Percentiles rank a stretch among this genome's conserved stretches.
These are phyloP conservation scores for Lagenorhynchus albirostris DNA, from an alignment of 2,113 vertebrate species.

Conservation along the genomic window DNA sequence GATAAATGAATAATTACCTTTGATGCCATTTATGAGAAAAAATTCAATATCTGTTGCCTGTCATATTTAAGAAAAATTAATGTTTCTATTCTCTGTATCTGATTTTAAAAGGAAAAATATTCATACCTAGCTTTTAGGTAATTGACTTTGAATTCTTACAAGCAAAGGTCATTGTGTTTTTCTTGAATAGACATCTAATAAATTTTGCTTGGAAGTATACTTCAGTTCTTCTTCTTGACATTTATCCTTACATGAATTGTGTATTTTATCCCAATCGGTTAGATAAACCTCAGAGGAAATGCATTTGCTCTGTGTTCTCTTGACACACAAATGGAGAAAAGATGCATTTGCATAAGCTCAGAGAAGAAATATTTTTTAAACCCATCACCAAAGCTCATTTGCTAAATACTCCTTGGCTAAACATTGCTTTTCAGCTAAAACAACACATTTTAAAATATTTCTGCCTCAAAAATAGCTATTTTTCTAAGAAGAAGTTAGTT, in stretches of 20 bases:
- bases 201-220: conserved; percentile 91
- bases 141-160: conserved; percentile 87
- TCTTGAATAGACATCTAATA: conserved; percentile 92
- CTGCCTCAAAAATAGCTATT: neutral
- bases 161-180: conserved; percentile 86
- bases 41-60: conserved; percentile 86
- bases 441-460: neutral
- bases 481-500: neutral
- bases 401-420: neutral
- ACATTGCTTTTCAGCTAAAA: conserved; percentile 26
- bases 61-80: conserved; percentile 84
- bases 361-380: conserved; percentile 17
- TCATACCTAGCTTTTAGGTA: conserved; percentile 83
- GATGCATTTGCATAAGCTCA: neutral
- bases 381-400: neutral
- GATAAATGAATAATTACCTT: conserved; percentile 82
- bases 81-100: conserved; percentile 89
- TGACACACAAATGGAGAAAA: neutral
- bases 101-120: conserved; percentile 84
- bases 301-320: conserved; percentile 15
- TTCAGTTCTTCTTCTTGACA: conserved; percentile 55
- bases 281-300: conserved; percentile 5
- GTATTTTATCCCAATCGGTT: neutral
- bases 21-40: conserved; percentile 84
- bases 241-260: conserved; percentile 18